Percentiles rank a stretch among this genome's conserved stretches.
These are phyloP conservation scores for Acrobasis repandana DNA, from an alignment of 2,888 invertebrate genomes.

Conservation along the genomic window DNA sequence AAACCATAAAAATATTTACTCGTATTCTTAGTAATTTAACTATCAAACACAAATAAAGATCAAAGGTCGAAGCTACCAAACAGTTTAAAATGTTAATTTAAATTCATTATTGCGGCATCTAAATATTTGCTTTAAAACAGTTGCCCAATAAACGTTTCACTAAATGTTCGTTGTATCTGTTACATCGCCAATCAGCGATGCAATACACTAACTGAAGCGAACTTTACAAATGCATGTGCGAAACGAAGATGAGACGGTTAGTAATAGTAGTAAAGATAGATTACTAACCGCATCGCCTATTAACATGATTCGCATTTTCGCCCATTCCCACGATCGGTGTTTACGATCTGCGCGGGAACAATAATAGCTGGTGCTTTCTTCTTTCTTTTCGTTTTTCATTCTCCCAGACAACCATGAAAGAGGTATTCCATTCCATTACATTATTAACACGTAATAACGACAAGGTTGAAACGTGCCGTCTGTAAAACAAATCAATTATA, in stretches of 20 bases:
- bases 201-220: conserved; percentile 7
- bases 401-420: too few species aligned
- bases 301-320: too few species aligned
- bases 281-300: too few species aligned
- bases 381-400: too few species aligned
- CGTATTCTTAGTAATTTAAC: background rate
- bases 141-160: conserved; percentile 19
- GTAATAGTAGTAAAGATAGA: too few species aligned
- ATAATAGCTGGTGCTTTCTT: too few species aligned
- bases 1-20: too few species aligned
- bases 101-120: conserved; percentile 14
- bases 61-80: conserved; percentile 17
- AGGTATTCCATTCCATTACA: conserved; percentile 52
- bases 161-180: conserved; percentile 11
- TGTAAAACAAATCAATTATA: conserved; percentile 63
- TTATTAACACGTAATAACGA: conserved; percentile 68
- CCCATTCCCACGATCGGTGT: too few species aligned
- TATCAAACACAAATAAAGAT: conserved; percentile 27
- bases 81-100: conserved; percentile 8
- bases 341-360: too few species aligned
- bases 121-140: conserved; percentile 11
- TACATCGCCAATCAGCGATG: conserved; percentile 26
- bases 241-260: too few species aligned
- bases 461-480: conserved; percentile 52
- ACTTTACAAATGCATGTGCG: background rate